Percentiles rank a stretch among this genome's conserved stretches.
These are phyloP conservation scores for Ploceus nigricollis DNA, from an alignment of 2,113 vertebrate species.

Conservation along the genomic window DNA sequence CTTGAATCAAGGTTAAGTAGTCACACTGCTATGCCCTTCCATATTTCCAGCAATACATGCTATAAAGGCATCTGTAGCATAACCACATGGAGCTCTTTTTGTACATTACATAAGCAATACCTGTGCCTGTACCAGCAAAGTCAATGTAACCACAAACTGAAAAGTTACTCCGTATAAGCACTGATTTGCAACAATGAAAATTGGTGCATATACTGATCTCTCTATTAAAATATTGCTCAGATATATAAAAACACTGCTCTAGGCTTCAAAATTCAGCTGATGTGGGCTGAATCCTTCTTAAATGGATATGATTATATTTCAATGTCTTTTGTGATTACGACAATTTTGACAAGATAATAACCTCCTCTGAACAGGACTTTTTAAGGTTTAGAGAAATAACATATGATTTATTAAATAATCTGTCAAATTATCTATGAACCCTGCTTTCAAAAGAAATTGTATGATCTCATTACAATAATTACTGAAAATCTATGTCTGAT, in stretches of 20 bases:
- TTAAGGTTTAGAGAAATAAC: neutral
- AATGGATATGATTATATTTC: neutral
- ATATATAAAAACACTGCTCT: neutral
- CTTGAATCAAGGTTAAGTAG: neutral
- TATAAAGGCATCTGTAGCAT: neutral
- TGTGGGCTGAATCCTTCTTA: conserved; percentile 1
- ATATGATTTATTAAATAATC: conserved; percentile 26
- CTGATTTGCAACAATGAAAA: neutral
- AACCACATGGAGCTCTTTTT: neutral
- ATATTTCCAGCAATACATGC: neutral
- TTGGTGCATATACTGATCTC: neutral
- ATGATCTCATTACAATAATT: conserved; percentile 33
- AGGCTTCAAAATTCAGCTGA: conserved; percentile 9
- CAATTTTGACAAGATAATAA: conserved; percentile 11
- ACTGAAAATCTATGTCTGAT: neutral
- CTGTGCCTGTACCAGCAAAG: neutral
- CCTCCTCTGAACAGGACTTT: neutral
- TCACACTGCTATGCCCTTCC: neutral
- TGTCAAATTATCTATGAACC: conserved; percentile 22
- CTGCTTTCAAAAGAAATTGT: neutral
- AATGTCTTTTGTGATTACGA: neutral
- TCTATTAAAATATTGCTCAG: neutral
- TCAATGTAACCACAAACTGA: neutral
- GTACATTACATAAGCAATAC: neutral
- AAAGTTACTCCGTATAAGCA: neutral